These are phyloP conservation scores for Lepus timidus DNA, from an alignment of 2,113 vertebrate genomes.

Conservation along the genomic window DNA sequence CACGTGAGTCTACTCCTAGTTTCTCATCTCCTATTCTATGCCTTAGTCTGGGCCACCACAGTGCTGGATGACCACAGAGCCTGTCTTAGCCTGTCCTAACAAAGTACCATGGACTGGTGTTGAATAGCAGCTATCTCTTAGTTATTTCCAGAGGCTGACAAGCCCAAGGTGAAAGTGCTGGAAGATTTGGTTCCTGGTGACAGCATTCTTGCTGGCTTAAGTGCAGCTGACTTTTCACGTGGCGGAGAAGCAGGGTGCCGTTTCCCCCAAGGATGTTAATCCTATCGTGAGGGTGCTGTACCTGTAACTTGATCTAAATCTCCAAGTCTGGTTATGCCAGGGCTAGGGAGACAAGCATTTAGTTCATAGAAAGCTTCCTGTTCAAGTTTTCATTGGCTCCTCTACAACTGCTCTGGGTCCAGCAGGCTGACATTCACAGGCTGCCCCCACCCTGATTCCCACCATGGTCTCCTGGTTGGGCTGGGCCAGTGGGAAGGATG, in stretches of 20 bases:
- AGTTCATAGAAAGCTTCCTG: not conserved
- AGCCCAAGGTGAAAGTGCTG: not conserved
- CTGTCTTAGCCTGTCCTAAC: not conserved
- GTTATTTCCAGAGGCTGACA: not conserved
- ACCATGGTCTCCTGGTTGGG: not conserved
- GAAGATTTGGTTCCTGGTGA: not conserved
- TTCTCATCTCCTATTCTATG: not conserved
- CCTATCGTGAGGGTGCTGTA: not conserved
- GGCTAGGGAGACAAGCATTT: not conserved
- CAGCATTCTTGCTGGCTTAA: not conserved
- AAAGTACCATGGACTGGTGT: not conserved
- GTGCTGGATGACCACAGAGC: not conserved
- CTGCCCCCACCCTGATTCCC: not conserved
- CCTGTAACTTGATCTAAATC: not conserved
- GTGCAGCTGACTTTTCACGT: not conserved
- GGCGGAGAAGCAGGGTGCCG: fast-evolving
- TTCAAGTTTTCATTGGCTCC: not conserved
- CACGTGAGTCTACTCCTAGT: too few relatives aligned
- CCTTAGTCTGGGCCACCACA: not conserved
- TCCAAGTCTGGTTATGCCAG: not conserved
- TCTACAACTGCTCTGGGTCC: not conserved
- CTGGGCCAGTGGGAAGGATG: too few relatives aligned
- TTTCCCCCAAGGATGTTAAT: not conserved
- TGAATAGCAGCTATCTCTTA: not conserved
- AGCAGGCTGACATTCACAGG: not conserved